Evolutionary conservation across 2,113 vertebrate species (phyloP).

Genomic region (Alligator sinensis): DNA sequence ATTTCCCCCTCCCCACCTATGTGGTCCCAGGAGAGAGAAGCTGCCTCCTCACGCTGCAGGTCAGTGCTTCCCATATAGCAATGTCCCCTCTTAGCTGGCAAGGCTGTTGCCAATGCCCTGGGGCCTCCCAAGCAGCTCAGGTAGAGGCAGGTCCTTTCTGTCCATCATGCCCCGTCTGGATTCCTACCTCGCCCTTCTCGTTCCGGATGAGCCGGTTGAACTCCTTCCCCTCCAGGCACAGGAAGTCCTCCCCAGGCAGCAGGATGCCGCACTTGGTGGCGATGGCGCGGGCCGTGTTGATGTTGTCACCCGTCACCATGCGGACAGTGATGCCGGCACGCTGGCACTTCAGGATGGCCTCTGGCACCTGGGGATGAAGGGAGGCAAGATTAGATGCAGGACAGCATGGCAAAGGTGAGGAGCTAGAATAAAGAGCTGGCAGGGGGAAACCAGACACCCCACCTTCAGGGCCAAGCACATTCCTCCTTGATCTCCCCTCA

Average conservation of each 20-base stretch:
- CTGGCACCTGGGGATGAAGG: constrained; percentile 85
- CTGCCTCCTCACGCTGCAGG: neutral
- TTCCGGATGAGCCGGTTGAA: constrained; percentile 97
- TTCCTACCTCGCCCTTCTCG: constrained; percentile 92
- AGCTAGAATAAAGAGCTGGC: accelerated
- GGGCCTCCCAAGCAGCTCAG: neutral
- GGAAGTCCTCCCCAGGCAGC: constrained; percentile 90
- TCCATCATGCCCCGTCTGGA: neutral
- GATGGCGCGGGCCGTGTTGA: constrained; percentile 96
- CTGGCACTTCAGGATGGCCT: constrained; percentile 92
- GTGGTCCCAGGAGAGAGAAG: neutral
- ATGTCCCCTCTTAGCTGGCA: neutral
- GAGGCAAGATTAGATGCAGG: neutral
- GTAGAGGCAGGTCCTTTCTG: neutral
- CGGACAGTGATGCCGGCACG: constrained; percentile 94
- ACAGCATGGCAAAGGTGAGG: neutral
- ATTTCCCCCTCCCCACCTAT: too few relatives aligned
- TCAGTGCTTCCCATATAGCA: neutral
- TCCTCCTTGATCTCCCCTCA: too few relatives aligned
- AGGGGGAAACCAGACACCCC: neutral
- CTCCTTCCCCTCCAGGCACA: constrained; percentile 96
- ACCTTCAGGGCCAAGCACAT: neutral
- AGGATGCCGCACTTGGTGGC: constrained; percentile 97
- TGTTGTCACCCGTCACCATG: constrained; percentile 98
- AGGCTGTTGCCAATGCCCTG: neutral